Base-by-base conservation (phyloP, 2,797 vertebrate genomes). In the Tamandua tetradactyla region DNA sequence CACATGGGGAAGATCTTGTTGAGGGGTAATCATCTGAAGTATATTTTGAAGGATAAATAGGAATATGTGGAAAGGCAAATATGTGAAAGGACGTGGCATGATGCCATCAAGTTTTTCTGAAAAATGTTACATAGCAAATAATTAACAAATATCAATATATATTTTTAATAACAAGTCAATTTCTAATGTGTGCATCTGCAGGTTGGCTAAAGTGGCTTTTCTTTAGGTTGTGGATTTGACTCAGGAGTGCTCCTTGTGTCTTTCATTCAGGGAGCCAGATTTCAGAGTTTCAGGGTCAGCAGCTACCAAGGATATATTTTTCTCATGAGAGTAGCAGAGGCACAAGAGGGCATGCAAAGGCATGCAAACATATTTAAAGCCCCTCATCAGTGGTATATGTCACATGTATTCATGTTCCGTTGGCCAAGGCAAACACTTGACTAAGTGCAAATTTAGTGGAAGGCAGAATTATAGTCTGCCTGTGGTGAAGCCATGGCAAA, bases 171-270 rank as follows among this genome's bases (percentile, higher is more conserved):
- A 18, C 55, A 69, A 80, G 32, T 35, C 3, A 69, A 7, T 32
- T 87, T 86, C 52, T 80, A 12, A 42, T 5, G 84, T 52, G 0
- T 76, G 17, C 8, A 62, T 57, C 62, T 62, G 59, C 22, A 44
- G 27, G 7, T 47, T 80, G 52, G 30, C 47, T 75, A 35, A 84
- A 20, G 81, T 82, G 14, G 5, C 25, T 59, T 22, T 71, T 20
- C 11, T 42, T 52, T 82, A 59, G 57, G 55, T 76, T 42, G 59
- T 75, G 22, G 32, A 18, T 44, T 72, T n/a, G 6, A 1, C 35
- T n/a, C 14, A 0, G 27, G 17, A 52, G 8, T 25, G 40, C 1
- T 40, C 8, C 11, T 8, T 0, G 3, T 30, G 17, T 57, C 37
- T 71, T 37, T 78, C 25, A 79, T 27, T 81, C 11, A 32, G 35